Evolutionary conservation across 1,140 invertebrate genomes (phyloP), one percentile per base, ranked within the genome.

Genomic region (Drosophila serrata): DNA sequence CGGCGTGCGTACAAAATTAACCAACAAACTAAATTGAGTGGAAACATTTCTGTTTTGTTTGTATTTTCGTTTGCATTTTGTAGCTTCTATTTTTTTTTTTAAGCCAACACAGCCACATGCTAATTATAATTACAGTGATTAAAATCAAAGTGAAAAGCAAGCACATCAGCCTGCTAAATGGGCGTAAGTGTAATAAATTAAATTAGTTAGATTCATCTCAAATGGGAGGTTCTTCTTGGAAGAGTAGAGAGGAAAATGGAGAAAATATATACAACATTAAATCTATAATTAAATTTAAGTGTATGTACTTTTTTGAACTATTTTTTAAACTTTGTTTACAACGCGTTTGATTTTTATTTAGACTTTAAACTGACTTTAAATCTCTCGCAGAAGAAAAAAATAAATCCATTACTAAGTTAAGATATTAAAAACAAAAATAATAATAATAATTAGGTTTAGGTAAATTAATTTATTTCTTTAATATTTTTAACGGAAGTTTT

Each of bases 21-120:
- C 42, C 77, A 85, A 81, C 69, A 84, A 85, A 65, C 57, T 85
- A 85, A 85, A 85, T 81, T 81, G 82, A 81, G 67, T 78, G 82
- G 81, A 85, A 85, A 85, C 76, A 48, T 45, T 45, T 45, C n/a
- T 46, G 51, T 79, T 78, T 82, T 35, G 33, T 42, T 63, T 33
- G n/a, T 45, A 40, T 62, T 39, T 45, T 35, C 13, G 22, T 42
- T 53, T 19, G 13, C 17, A 24, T 33, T 46, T 65, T 33, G 35
- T 22, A 12, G n/a, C n/a, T n/a, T n/a, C n/a, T 42, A 9, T 62
- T 49, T n/a, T 48, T 46, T 56, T 11, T 37, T 13, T 15, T 4
- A 4, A 19, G 7, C 15, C 27, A 22, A 9, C 31, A n/a, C 17
- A n/a, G 39, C 27, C 27, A 70, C 62, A 82, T 79, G 68, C 75